Base-by-base conservation (phyloP, 2,888 invertebrate species). In the Lissonota sp. region DNA sequence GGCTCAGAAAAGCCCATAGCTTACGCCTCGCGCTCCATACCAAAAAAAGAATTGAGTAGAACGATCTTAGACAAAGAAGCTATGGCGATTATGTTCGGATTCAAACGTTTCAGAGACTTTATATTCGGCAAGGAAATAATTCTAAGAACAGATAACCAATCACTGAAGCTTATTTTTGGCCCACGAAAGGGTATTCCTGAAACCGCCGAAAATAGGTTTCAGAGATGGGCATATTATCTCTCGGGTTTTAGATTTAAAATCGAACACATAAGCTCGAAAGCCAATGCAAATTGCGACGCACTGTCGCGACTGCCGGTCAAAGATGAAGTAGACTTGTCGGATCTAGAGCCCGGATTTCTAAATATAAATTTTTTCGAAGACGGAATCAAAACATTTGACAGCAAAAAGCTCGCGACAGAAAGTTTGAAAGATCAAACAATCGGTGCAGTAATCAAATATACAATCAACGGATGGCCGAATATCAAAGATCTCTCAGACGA, bases 201-300 rank as follows among this genome's bases (percentile, higher is more conserved):
- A 10, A 44, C 62, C 7, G 16, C 44, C 6, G 62, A 42, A 8
- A 62, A 44, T 5, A 6, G 44, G 7, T 44, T 62, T 7, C 62
- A 44, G 8, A 39, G 62, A 40, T 62, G 62, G 62, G 44, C 62
- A 5, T 42, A 62, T 5, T 16, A 44, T 16, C 4, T 62, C 4
- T 42, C 62, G 2, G 8, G 44, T 0, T 62, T 62, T 4, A 16
- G 14, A 4, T 62, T 42, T 3, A 7, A 62, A 2, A 62, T 62
- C 16, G 66, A 73, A 5, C 58, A 83, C 44, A 40, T 83, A 6
- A 64, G 39, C 0, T 71, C 79, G 5, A 40, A 74, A 44, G 37
- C 58, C 3, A 82, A 82, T 39, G 69, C 66, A 8, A 82, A 72
- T 8, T 67, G 80, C 60, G 77, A 66, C 14, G 72, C 79, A 1